Evolutionary conservation across 2,113 vertebrate genomes (phyloP).

Genomic region (Romanogobio albipinnatus): DNA sequence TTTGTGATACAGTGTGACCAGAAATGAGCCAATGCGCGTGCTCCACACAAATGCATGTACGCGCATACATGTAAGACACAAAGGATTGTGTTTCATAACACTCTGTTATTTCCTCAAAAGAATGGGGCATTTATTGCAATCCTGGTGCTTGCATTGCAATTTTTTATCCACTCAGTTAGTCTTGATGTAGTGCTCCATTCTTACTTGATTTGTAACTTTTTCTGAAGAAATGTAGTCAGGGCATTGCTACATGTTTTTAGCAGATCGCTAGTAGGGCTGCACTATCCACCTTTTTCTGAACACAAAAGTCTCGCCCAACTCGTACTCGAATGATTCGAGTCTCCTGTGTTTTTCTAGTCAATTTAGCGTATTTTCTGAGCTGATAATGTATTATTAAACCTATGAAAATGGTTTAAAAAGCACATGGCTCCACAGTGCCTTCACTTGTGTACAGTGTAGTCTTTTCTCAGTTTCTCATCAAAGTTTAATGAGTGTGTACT

Average conservation of each 20-base stretch:
- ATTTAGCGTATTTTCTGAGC: too few relatives aligned
- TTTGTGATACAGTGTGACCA: constrained; percentile 26
- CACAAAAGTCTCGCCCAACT: too few relatives aligned
- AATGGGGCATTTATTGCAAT: not conserved
- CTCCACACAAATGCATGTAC: not conserved
- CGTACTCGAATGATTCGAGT: too few relatives aligned
- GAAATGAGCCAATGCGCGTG: not conserved
- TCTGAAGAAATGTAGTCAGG: not conserved
- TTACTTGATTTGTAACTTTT: not conserved
- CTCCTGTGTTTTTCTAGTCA: too few relatives aligned
- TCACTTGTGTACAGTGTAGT: too few relatives aligned
- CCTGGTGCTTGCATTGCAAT: not conserved
- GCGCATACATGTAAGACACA: not conserved
- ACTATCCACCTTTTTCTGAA: not conserved
- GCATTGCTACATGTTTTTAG: not conserved
- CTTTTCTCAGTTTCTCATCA: too few relatives aligned
- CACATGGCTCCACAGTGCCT: too few relatives aligned
- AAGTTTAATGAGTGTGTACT: too few relatives aligned
- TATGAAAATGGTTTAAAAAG: too few relatives aligned
- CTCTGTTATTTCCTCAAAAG: not conserved
- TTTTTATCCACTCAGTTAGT: too few relatives aligned
- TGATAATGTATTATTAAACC: too few relatives aligned
- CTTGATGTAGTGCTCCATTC: not conserved
- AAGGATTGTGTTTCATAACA: not conserved
- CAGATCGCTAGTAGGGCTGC: not conserved